Evolutionary conservation across 2,888 invertebrate genomes (phyloP).

Genomic region (Pasiphila rectangulata): DNA sequence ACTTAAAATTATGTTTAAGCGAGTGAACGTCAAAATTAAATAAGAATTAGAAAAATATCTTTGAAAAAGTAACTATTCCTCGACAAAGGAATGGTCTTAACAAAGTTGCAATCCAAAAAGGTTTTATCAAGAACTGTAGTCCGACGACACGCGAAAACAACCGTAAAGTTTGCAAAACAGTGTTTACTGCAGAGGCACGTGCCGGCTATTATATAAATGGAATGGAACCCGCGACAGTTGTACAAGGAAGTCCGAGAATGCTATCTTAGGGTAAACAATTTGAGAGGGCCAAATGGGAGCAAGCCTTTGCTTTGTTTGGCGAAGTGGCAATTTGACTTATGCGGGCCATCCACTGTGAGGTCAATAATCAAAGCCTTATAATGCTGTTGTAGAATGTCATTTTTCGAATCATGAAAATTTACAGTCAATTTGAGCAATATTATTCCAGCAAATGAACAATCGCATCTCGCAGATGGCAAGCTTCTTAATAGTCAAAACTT

Average conservation of each 20-base stretch:
- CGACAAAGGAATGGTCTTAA: too few species aligned
- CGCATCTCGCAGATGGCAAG: too few species aligned
- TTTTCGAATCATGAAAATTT: too few species aligned
- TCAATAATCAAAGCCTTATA: too few species aligned
- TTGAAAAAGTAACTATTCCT: too few species aligned
- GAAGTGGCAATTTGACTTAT: too few species aligned
- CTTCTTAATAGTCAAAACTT: too few species aligned
- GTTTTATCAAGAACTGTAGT: constrained; percentile 26
- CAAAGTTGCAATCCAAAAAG: constrained; percentile 14
- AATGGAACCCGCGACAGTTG: constrained; percentile 23
- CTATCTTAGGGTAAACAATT: neutral
- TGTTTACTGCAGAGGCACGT: constrained; percentile 30
- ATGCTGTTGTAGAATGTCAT: too few species aligned
- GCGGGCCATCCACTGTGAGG: too few species aligned
- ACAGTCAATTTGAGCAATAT: too few species aligned
- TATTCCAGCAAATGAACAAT: too few species aligned
- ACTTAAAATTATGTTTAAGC: too few species aligned
- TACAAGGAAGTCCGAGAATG: constrained; percentile 21
- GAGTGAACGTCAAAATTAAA: neutral
- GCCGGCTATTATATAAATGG: constrained; percentile 26
- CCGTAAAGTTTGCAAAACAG: constrained; percentile 29
- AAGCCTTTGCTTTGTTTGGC: neutral
- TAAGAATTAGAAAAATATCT: neutral
- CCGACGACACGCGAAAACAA: constrained; percentile 20
- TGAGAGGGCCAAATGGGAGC: neutral